Conservation (phyloP, 1,140 invertebrate genomes). For the Papilio dardanus region DNA sequence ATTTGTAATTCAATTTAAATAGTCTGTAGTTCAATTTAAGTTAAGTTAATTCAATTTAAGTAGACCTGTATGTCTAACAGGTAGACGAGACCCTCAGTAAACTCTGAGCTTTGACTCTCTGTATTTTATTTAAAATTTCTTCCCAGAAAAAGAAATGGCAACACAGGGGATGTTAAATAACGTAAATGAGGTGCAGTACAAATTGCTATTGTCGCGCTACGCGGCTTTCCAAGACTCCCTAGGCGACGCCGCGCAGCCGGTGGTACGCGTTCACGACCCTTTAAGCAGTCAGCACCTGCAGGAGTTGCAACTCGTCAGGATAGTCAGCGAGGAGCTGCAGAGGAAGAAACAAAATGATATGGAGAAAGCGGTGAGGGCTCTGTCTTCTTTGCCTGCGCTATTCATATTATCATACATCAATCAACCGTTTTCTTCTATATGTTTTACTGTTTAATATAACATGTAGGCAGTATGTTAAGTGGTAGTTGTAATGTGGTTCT, state of each 20-base stretch:
- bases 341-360: slow-evolving; percentile 63
- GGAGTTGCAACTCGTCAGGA: slow-evolving; percentile 59
- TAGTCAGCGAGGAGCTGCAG: slow-evolving; percentile 58
- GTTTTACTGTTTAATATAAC: too few relatives aligned
- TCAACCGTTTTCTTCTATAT: neutral
- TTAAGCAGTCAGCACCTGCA: slow-evolving; percentile 44
- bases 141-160: neutral
- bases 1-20: neutral
- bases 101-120: neutral
- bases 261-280: slow-evolving; percentile 49
- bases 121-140: neutral
- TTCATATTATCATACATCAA: neutral
- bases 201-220: slow-evolving; percentile 40
- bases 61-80: too few relatives aligned
- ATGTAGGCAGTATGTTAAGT: too few relatives aligned
- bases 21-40: too few relatives aligned
- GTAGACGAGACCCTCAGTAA: too few relatives aligned
- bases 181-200: slow-evolving; percentile 32
- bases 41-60: too few relatives aligned
- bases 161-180: neutral
- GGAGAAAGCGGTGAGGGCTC: slow-evolving; percentile 52
- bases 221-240: slow-evolving; percentile 39
- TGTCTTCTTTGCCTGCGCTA: neutral
- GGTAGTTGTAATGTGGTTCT: too few relatives aligned
- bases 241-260: slow-evolving; percentile 37